Evolutionary conservation across 2,888 invertebrate species (phyloP), one percentile per base, ranked within the genome.

Genomic region (Torymus aiolomorphi): DNA sequence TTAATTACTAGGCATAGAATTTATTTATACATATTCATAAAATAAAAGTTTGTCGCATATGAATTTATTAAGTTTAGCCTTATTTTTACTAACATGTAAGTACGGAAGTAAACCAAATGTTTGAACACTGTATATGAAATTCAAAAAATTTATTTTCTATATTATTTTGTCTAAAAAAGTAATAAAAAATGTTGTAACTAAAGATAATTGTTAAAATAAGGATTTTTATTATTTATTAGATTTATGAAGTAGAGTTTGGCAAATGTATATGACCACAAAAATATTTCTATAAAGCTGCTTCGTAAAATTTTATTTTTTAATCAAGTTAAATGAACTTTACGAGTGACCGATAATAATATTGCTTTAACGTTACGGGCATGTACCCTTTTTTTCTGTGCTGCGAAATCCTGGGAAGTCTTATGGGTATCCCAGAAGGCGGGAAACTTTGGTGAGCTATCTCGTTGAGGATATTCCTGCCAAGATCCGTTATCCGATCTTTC

Each of bases 391-490:
- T 5, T 81, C 49, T 84, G 69, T 11, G 4, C 10, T 59, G 31
- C 12, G 12, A 54, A 13, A 3, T 63, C 61, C 73, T 83, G 31
- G 86, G 86, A 75, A 88, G 82, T 57, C 83, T 84, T 63, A 87
- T 59, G 5, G 87, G 79, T 20, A 88, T 84, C 3, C 89, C 89
- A 5, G 89, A 89, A 2, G 89, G 89, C 18, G 89, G 89, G 73
- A 88, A 84, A 77, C 85, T 86, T 80, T 89, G 89, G 70, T 87
- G 84, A 5, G 89, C 89, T 18, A 89, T 84, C 84, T 89, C 89
- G 12, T 86, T 85, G n/a, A 89, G 74, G 31, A 88, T 84, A 66
- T 85, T 86, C 59, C 84, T 84, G 63, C 86, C 85, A n/a, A 88
- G 82, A 69, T 88, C 84, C 49, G 85, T 86, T 66, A 88, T 83